Conservation (phyloP, 2,113 vertebrate species). For the Phylloscopus trochiloides region DNA sequence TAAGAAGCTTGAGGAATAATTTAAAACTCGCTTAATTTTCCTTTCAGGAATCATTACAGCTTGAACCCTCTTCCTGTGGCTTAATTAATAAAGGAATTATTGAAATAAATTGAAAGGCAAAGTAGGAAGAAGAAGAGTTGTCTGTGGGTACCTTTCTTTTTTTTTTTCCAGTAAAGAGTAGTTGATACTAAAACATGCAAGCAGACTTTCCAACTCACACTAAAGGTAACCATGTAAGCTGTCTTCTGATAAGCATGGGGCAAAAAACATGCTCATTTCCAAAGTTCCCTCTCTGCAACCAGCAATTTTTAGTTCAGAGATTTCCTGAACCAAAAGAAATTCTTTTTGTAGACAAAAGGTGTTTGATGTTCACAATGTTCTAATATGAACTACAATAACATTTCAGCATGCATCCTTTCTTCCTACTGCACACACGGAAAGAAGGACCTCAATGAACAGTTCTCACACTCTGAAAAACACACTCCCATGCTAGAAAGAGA, state of each 20-base stretch:
- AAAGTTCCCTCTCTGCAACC: not conserved
- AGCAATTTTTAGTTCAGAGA: not conserved
- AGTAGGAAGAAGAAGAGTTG: not conserved
- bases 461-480: not conserved
- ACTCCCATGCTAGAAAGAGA: not conserved
- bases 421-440: not conserved
- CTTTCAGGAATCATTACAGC: not conserved
- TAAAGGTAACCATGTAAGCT: not conserved
- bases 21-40: not conserved
- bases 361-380: not conserved
- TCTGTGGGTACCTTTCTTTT: not conserved
- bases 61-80: not conserved
- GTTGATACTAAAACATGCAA: not conserved
- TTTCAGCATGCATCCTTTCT: not conserved
- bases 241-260: not conserved
- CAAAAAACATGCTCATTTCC: not conserved
- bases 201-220: not conserved
- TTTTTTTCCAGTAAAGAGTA: not conserved
- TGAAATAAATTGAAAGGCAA: not conserved
- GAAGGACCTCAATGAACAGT: not conserved
- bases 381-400: not conserved
- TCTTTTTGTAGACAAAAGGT: not conserved
- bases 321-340: not conserved
- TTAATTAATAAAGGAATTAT: not conserved
- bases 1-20: not conserved